Evolutionary conservation across 2,888 invertebrate genomes (phyloP).

Genomic region (Chrysolina oricalcia): DNA sequence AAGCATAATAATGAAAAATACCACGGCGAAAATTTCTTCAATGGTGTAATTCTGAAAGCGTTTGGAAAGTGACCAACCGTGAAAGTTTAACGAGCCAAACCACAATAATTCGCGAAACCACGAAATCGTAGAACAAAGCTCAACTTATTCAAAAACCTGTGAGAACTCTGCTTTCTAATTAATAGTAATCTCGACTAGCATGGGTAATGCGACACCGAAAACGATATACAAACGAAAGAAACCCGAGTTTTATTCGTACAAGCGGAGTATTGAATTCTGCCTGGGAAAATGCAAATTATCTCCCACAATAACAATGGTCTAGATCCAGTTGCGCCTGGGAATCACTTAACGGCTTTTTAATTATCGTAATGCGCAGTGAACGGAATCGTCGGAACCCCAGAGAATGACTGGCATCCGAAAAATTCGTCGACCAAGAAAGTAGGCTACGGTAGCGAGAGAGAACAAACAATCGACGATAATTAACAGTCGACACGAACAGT

Average conservation of each 20-base stretch:
- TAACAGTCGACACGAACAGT: too few species aligned
- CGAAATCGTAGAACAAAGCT: background rate
- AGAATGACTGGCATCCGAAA: background rate
- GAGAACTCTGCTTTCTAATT: background rate
- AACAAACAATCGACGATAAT: background rate
- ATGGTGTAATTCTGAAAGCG: background rate
- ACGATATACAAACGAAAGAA: constrained; percentile 1
- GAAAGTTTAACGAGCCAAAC: background rate
- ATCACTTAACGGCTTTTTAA: background rate
- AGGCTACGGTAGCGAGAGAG: background rate
- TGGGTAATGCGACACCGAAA: background rate
- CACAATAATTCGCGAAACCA: background rate
- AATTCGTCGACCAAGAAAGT: background rate
- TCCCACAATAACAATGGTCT: background rate
- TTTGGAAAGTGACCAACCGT: background rate
- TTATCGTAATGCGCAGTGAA: background rate
- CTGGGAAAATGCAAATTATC: background rate
- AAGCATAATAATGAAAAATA: too few species aligned
- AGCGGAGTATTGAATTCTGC: background rate
- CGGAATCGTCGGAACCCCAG: background rate
- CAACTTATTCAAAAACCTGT: background rate
- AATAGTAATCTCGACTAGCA: background rate
- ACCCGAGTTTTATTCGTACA: background rate
- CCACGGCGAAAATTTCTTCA: too few species aligned
- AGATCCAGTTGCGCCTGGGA: background rate